phyloP scores from a whole-genome alignment of 2,113 vertebrate genomes.

The Oreocharis arfaki region DNA sequence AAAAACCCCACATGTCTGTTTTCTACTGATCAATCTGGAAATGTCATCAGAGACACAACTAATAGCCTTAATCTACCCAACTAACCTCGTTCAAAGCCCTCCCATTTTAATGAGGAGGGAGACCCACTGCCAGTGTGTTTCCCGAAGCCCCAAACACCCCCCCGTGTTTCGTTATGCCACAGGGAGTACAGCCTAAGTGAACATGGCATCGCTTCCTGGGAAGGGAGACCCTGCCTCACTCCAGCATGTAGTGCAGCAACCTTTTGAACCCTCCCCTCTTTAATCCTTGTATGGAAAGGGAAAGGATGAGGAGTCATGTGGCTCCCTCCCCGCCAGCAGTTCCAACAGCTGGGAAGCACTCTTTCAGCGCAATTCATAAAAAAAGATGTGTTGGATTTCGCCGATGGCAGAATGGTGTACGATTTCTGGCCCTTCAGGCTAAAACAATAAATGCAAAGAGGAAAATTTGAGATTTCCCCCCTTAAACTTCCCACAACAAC shows the following conservation, averaged over 20 bases:
- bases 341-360: constrained; percentile 73
- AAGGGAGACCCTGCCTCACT: constrained; percentile 52
- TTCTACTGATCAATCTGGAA: constrained; percentile 6
- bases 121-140: neutral
- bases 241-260: constrained; percentile 51
- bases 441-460: constrained; percentile 76
- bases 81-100: constrained; percentile 6
- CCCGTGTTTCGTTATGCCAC: neutral
- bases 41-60: neutral
- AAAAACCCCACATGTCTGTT: rapidly evolving
- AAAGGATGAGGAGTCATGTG: constrained; percentile 69
- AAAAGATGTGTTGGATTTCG: constrained; percentile 72
- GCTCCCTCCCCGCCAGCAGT: constrained; percentile 67
- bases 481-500: constrained; percentile 82
- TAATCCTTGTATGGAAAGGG: constrained; percentile 66
- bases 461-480: constrained; percentile 76
- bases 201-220: constrained; percentile 62
- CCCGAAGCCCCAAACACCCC: constrained; percentile 5
- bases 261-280: constrained; percentile 74
- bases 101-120: constrained; percentile 34
- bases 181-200: constrained; percentile 52
- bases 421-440: constrained; percentile 79
- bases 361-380: constrained; percentile 70
- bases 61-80: neutral
- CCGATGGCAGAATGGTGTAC: constrained; percentile 75